Evolutionary conservation across 2,888 invertebrate species (phyloP), one percentile per base, ranked within the genome.

Genomic region (Ormyrus nitidulus): DNA sequence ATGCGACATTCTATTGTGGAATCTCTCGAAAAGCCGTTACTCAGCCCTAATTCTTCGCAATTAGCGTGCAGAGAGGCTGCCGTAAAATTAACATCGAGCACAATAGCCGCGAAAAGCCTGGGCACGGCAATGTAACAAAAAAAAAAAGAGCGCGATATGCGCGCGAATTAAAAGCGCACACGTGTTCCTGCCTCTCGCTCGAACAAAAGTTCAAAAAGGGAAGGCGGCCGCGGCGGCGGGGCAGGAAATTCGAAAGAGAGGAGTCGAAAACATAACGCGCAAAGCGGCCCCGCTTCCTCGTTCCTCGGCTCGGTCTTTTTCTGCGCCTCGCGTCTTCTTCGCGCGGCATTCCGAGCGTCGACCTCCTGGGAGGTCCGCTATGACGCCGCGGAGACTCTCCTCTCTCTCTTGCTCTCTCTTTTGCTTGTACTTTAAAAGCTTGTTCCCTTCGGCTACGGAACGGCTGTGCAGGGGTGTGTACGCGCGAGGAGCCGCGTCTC

Each of bases 331-430:
- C 19, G 19, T 19, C 34, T 11, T 71, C 51, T 65, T 82, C 83
- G 81, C 83, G 80, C 83, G 81, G 84, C 83, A 84, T 84, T 85
- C 81, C 84, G 82, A 82, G 82, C 82, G 83, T 81, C 82, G 84
- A 85, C 81, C 84, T 84, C 77, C 72, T 71, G 77, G 79, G 81
- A 81, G 82, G 81, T 77, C 82, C 73, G 34, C 19, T 19, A 44
- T 11, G 66, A 53, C 62, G 19, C 54, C 34, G 56, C 49, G 64
- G 71, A 59, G n/a, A 51, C 19, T n/a, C 7, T 3, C 46, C 66
- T 66, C 10, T 53, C 66, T 68, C 68, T 10, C 11, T 11, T 13
- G 13, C 13, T 19, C 19, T 11, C 62, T 7, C 53, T 61, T n/a
- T 19, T 19, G 19, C 19, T 49, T 49, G 46, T 53, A 19, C 71